Base-by-base conservation (phyloP, 2,888 invertebrate genomes). In the Ochlodes sylvanus region DNA sequence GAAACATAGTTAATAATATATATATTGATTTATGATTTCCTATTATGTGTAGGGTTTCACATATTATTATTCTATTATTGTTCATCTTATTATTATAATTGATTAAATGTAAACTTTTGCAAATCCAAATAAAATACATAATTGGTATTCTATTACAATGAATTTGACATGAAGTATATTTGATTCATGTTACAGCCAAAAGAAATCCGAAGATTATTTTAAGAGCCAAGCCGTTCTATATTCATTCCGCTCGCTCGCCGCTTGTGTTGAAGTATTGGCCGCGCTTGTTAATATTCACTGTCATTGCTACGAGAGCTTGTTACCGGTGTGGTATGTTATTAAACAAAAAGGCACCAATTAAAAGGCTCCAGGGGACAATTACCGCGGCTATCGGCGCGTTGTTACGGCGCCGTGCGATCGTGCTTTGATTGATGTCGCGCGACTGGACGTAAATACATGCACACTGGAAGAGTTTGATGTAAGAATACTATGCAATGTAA, bases 331-430 rank as follows among this genome's bases (percentile, higher is more conserved):
- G 71, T 61, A 56, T 68, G 84, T 82, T 84, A 87, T 87, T 88
- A 85, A 77, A 86, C 82, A 86, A 88, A 86, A 88, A 86, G 81
- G 79, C 73, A 75, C 73, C 85, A 86, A 88, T 89, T 89, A 89
- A 82, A 82, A 83, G 83, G 82, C 86, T 85, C 86, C 86, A 72
- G 76, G 74, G 78, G 73, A 79, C 84, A 85, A 85, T 88, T 85
- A 86, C 76, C 82, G 68, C 79, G 84, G 81, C 80, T 75, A 75
- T 71, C 63, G 65, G 62, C 60, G 60, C 61, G 55, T 21, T 55
- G 47, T 54, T 47, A 38, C 27, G 67, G 67, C 67, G 67, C 67
- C 62, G 14, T n/a, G 15, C 54, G 60, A 69, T 67, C 69, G 70
- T 66, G 57, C 67, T 68, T 80, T 80, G 78, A 82, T 83, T 81